A percentile compares a stretch with the other conserved stretches of the same genome.
Conservation (phyloP, 2,113 vertebrate genomes). For the Thamnaconus septentrionalis region DNA sequence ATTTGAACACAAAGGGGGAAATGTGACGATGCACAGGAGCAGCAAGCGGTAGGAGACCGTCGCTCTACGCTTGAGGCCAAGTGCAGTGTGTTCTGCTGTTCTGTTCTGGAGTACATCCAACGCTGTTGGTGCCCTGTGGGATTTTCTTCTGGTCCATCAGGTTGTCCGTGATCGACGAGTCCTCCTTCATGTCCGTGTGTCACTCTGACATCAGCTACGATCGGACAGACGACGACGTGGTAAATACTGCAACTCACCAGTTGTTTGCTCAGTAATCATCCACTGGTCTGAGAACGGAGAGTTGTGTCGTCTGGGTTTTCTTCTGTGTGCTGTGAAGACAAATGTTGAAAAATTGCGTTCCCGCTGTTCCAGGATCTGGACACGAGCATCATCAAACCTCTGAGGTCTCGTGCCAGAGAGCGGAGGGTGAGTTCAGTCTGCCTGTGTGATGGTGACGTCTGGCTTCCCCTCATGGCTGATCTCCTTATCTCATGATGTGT, state of each 20-base stretch:
- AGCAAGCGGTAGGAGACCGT: conserved; percentile 53
- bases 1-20: conserved; percentile 60
- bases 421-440: conserved; percentile 60
- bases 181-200: conserved; percentile 78
- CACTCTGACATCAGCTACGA: conserved; percentile 89
- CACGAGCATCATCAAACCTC: conserved; percentile 59
- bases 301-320: too few relatives aligned
- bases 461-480: too few relatives aligned
- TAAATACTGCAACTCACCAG: conserved; percentile 28
- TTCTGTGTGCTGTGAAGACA: background rate
- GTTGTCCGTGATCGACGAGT: conserved; percentile 78
- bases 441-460: too few relatives aligned
- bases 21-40: conserved; percentile 43
- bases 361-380: conserved; percentile 67
- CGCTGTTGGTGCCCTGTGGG: too few relatives aligned
- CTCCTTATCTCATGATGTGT: too few relatives aligned
- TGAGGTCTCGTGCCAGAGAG: conserved; percentile 72
- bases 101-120: too few relatives aligned
- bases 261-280: too few relatives aligned
- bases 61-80: background rate
- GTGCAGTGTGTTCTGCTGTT: too few relatives aligned
- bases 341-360: background rate
- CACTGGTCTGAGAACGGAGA: too few relatives aligned
- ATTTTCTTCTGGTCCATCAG: conserved; percentile 50
- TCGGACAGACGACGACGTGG: conserved; percentile 82